Percentiles rank a stretch among this genome's conserved stretches.
Conservation (phyloP, 1,140 invertebrate species). For the Propsilocerus akamusi region DNA sequence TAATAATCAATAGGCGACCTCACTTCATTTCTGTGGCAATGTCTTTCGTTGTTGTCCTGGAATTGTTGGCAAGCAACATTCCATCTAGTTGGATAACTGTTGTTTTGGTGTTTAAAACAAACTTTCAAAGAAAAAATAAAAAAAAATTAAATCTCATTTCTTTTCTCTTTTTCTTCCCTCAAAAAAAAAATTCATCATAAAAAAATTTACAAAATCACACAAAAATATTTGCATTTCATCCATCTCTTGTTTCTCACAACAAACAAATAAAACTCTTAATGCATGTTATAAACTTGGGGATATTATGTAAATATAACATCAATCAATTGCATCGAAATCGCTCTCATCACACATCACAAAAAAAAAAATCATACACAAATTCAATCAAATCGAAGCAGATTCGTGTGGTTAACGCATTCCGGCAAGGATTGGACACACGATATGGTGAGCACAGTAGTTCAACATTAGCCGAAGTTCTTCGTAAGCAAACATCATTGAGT, state of each 20-base stretch:
- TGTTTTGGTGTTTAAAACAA: neutral
- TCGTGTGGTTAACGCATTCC: conserved; percentile 98
- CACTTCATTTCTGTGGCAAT: no score
- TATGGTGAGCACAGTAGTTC: conserved; percentile 80
- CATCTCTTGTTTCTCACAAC: neutral
- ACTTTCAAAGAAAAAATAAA: conserved; percentile 5
- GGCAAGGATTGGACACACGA: conserved; percentile 90
- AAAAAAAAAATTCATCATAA: neutral
- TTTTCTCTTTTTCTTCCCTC: conserved; percentile 1
- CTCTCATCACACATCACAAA: neutral
- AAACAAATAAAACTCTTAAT: conserved; percentile 5
- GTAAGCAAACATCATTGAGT: conserved; percentile 75
- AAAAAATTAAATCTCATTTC: conserved; percentile 2
- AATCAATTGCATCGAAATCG: neutral
- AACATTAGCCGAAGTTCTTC: conserved; percentile 71
- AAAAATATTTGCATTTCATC: conserved; percentile 3
- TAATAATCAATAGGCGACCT: no score
- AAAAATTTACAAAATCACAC: neutral
- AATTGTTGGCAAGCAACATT: no score
- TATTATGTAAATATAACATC: neutral
- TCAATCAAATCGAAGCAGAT: conserved; percentile 52
- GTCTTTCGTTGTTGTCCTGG: no score
- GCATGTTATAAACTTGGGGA: conserved; percentile 2
- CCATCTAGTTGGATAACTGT: no score
- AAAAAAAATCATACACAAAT: neutral